Percentiles rank a stretch among this genome's conserved stretches.
Conservation (phyloP, 1,140 invertebrate genomes). For the Chlorops oryzae region DNA sequence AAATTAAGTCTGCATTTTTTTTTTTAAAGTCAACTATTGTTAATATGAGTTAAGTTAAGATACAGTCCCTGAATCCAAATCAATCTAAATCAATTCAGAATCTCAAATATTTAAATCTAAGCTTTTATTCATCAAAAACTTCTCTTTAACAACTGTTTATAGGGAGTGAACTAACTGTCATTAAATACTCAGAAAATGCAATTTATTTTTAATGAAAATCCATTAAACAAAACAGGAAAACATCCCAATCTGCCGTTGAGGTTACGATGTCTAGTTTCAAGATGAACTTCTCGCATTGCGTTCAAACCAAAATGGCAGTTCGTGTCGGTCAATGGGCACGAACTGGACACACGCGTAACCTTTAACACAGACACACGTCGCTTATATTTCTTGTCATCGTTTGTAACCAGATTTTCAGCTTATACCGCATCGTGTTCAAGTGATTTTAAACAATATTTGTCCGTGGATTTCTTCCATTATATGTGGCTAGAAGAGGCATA, state of each 20-base stretch:
- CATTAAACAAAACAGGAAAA: neutral
- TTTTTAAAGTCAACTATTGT: too few species aligned
- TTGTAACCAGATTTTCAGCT: constrained; percentile 2
- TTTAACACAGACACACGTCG: constrained; percentile 4
- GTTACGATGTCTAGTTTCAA: too few species aligned
- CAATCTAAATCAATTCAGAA: too few species aligned
- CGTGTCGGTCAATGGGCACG: constrained; percentile 8
- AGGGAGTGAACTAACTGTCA: neutral
- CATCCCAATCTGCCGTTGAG: neutral
- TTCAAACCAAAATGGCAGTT: neutral
- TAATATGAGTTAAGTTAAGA: too few species aligned
- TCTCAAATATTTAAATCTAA: too few species aligned
- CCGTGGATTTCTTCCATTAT: neutral
- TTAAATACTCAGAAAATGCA: neutral
- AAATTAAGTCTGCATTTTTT: too few species aligned
- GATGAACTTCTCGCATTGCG: too few species aligned
- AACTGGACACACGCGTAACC: constrained; percentile 13
- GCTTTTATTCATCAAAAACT: too few species aligned
- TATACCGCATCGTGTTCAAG: neutral
- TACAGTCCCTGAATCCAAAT: too few species aligned
- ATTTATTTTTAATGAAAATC: neutral
- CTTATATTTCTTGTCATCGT: constrained; percentile 9
- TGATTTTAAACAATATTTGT: neutral
- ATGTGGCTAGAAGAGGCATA: too few species aligned
- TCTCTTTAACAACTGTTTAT: neutral